A percentile compares a stretch with the other conserved stretches of the same genome.
Evolutionary conservation across 2,797 vertebrate genomes (phyloP).

Genomic region (Anguilla obscura): DNA sequence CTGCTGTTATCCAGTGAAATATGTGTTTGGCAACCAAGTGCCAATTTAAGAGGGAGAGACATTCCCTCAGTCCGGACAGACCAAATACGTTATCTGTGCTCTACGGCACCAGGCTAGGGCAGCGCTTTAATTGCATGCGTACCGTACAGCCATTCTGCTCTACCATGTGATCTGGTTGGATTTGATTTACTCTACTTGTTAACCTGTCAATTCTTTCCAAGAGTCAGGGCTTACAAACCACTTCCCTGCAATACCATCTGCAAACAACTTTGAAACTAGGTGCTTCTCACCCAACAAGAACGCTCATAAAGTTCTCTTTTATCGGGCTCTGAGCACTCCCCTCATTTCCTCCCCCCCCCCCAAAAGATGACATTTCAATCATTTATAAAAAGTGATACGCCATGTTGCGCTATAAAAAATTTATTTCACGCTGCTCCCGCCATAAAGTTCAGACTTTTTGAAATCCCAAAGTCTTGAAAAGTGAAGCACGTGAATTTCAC

Average conservation of each 20-base stretch:
- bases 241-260: not conserved
- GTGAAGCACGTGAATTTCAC: not conserved
- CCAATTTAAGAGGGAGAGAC: constrained; percentile 3
- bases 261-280: not conserved
- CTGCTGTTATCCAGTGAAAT: not conserved
- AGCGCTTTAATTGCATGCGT: not conserved
- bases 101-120: constrained; percentile 6
- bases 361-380: not conserved
- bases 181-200: not conserved
- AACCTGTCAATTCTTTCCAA: not conserved
- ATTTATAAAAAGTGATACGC: not conserved
- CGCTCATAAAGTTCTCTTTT: not conserved
- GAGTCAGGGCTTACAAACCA: not conserved
- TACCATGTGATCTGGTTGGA: constrained; percentile 27
- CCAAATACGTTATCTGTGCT: constrained; percentile 6
- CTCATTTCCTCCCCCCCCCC: not conserved
- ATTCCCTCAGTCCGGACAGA: not conserved
- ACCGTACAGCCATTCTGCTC: not conserved
- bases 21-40: constrained; percentile 22
- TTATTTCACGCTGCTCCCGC: not conserved
- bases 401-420: not conserved
- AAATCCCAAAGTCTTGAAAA: not conserved
- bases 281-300: not conserved
- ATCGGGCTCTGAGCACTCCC: not conserved
- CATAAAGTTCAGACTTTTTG: not conserved